phyloP scores from a whole-genome alignment of 2,113 vertebrate species.

The Pteruthius melanotis region DNA sequence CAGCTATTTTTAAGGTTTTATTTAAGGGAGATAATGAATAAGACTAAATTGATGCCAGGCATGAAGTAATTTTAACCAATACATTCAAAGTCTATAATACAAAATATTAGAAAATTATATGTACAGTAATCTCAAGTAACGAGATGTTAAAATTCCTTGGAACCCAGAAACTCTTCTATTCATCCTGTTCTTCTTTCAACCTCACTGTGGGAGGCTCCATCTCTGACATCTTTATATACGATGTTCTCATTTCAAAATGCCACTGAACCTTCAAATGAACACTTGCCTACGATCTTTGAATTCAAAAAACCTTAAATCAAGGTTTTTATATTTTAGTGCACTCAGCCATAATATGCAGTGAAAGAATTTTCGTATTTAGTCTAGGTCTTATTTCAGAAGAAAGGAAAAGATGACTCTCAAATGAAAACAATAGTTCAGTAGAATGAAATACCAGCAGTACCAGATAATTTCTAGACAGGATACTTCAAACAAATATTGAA shows the following conservation, averaged over 20 bases:
- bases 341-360: conserved; percentile 54
- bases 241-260: conserved; percentile 83
- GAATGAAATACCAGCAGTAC: not conserved
- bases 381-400: conserved; percentile 31
- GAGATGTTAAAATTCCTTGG: conserved; percentile 82
- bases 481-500: not conserved
- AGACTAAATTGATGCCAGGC: conserved; percentile 71
- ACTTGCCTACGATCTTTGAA: conserved; percentile 79
- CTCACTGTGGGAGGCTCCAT: conserved; percentile 79
- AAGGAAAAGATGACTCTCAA: not conserved
- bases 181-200: conserved; percentile 79
- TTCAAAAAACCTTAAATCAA: conserved; percentile 79
- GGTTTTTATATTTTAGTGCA: conserved; percentile 80
- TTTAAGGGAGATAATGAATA: conserved; percentile 75
- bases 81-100: conserved; percentile 70
- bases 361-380: conserved; percentile 51
- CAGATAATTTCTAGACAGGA: not conserved
- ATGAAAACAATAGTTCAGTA: conserved; percentile 29
- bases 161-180: conserved; percentile 79
- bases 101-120: conserved; percentile 78
- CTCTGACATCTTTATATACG: conserved; percentile 85
- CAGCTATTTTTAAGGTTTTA: conserved; percentile 71
- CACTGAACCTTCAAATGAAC: conserved; percentile 84
- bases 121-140: conserved; percentile 80
- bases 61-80: conserved; percentile 74